These are phyloP conservation scores for Drosophila falleni DNA, from an alignment of 2,888 invertebrate species.

Conservation along the genomic window DNA sequence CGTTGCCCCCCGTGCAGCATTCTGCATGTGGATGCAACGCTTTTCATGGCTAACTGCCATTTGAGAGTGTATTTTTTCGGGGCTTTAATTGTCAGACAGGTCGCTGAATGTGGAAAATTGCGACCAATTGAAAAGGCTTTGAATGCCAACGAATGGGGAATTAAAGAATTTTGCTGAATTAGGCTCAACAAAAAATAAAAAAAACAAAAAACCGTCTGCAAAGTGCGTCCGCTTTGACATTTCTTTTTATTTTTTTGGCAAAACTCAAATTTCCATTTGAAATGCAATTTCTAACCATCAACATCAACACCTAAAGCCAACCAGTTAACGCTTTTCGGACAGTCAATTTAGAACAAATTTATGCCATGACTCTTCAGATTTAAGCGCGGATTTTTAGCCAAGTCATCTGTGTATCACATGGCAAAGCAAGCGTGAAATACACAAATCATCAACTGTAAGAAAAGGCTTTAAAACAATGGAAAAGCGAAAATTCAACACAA, in stretches of 20 bases:
- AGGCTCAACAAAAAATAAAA: constrained; percentile 19
- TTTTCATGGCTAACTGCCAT: constrained; percentile 73
- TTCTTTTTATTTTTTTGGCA: neutral
- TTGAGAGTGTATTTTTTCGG: constrained; percentile 29
- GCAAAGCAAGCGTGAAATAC: constrained; percentile 36
- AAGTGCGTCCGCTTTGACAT: neutral
- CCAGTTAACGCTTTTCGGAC: constrained; percentile 8
- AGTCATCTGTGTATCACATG: constrained; percentile 19
- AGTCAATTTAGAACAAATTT: constrained; percentile 7
- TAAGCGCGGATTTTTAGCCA: constrained; percentile 10
- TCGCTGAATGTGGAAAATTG: constrained; percentile 9
- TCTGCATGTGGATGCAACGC: constrained; percentile 53
- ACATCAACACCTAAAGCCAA: constrained; percentile 13
- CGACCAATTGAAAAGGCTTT: constrained; percentile 64
- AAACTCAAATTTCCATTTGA: neutral
- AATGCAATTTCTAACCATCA: neutral
- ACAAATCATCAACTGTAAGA: constrained; percentile 41
- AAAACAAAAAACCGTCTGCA: neutral
- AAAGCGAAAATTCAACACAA: constrained; percentile 35
- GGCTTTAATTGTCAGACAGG: constrained; percentile 61
- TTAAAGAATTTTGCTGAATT: constrained; percentile 39
- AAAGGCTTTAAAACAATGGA: constrained; percentile 44
- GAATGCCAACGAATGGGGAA: constrained; percentile 39
- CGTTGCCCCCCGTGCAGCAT: constrained; percentile 33
- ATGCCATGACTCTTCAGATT: constrained; percentile 20